Conservation (phyloP, 2,797 vertebrate species). For the Circus cinereus region DNA sequence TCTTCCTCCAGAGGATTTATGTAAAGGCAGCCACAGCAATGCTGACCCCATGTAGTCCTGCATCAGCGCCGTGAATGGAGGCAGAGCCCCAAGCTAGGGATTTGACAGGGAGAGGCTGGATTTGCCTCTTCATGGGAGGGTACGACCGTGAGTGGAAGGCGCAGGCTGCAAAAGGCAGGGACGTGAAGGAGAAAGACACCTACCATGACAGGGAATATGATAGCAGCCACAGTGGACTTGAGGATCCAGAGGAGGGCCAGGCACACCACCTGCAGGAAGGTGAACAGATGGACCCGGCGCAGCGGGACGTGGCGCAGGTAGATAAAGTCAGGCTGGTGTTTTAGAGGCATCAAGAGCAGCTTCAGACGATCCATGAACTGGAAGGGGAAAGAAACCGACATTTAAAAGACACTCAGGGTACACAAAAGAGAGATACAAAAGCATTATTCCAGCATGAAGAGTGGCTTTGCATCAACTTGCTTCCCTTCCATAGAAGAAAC, state of each 20-base stretch:
- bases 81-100: neutral
- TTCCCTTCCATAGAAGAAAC: neutral
- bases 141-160: fast-evolving
- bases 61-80: fast-evolving
- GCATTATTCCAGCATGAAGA: fast-evolving
- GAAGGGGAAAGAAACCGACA: neutral
- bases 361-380: conserved; percentile 98
- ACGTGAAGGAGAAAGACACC: neutral
- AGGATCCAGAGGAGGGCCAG: conserved; percentile 95
- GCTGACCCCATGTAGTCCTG: fast-evolving
- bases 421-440: neutral
- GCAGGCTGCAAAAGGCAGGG: neutral
- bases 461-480: neutral
- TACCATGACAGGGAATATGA: conserved; percentile 98
- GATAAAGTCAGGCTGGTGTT: conserved; percentile 96
- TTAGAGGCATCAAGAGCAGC: conserved; percentile 95
- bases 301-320: conserved; percentile 95
- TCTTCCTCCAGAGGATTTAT: neutral
- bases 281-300: conserved; percentile 95
- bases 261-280: conserved; percentile 92
- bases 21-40: neutral
- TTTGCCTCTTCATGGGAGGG: neutral
- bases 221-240: conserved; percentile 96
- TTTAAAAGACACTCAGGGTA: neutral
- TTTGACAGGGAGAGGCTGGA: neutral